Conservation (phyloP, 1,140 invertebrate species). For the Lamellibrachia luymesi region DNA sequence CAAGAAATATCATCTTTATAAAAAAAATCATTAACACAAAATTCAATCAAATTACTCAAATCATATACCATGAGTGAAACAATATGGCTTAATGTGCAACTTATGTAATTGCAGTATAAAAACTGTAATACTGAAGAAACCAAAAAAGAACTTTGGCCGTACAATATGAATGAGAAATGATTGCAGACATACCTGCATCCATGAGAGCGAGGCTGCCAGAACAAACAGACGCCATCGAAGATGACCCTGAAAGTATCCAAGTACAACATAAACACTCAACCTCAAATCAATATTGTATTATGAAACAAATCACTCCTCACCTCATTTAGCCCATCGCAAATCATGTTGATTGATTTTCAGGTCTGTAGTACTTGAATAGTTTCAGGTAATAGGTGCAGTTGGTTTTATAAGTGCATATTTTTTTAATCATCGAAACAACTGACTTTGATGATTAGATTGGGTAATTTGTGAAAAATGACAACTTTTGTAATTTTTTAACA, state of each 20-base stretch:
- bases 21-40: too few species aligned
- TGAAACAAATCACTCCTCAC: not conserved
- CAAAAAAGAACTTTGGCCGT: not conserved
- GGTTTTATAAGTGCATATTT: too few species aligned
- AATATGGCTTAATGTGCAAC: not conserved
- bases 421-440: too few species aligned
- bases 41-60: not conserved
- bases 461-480: too few species aligned
- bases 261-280: not conserved
- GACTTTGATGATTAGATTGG: too few species aligned
- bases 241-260: constrained; percentile 67
- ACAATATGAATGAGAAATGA: not conserved
- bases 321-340: too few species aligned
- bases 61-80: not conserved
- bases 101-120: not conserved
- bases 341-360: too few species aligned
- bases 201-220: constrained; percentile 91
- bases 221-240: constrained; percentile 97
- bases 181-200: constrained; percentile 71
- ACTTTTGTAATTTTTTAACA: too few species aligned
- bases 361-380: too few species aligned
- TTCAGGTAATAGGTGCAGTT: too few species aligned
- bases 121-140: not conserved
- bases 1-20: too few species aligned
- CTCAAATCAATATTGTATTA: not conserved